A percentile compares a stretch with the other conserved stretches of the same genome.
Evolutionary conservation across 2,113 vertebrate species (phyloP).

Genomic region (Erythrolamprus reginae): DNA sequence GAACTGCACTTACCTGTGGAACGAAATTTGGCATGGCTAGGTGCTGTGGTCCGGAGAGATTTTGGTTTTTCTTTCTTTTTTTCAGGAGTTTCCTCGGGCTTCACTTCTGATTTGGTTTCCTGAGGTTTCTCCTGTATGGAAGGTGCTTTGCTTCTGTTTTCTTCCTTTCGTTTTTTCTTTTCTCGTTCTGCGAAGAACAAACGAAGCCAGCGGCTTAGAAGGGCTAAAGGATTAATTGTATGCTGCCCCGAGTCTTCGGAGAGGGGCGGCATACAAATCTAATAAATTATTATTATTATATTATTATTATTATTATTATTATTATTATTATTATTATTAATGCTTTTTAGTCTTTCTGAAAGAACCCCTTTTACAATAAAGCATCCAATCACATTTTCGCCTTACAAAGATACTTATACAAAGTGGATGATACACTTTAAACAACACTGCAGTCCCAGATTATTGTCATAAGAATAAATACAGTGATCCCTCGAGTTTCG

Average conservation of each 20-base stretch:
- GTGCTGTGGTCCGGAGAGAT: slow-evolving; percentile 80
- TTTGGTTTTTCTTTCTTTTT: slow-evolving; percentile 90
- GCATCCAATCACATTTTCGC: background rate
- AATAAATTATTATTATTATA: too few species aligned
- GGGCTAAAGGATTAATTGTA: background rate
- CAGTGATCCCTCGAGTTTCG: too few species aligned
- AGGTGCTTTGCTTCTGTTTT: slow-evolving; percentile 69
- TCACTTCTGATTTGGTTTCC: slow-evolving; percentile 64
- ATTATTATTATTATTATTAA: too few species aligned
- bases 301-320: too few species aligned
- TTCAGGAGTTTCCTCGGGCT: slow-evolving; percentile 73
- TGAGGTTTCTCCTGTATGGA: slow-evolving; percentile 59
- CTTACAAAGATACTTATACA: background rate
- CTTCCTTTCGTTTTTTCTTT: slow-evolving; percentile 86
- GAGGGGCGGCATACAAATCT: too few species aligned
- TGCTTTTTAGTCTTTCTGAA: background rate
- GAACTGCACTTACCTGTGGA: slow-evolving; percentile 77
- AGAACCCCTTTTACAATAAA: background rate
- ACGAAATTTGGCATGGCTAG: slow-evolving; percentile 90
- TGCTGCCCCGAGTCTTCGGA: too few species aligned
- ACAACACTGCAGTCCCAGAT: background rate
- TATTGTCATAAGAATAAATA: too few species aligned
- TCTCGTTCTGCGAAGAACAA: slow-evolving; percentile 59
- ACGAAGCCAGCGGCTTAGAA: background rate
- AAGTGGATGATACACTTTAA: background rate